A percentile compares a stretch with the other conserved stretches of the same genome.
These are phyloP conservation scores for Mercenaria mercenaria DNA, from an alignment of 1,140 invertebrate genomes.

Conservation along the genomic window DNA sequence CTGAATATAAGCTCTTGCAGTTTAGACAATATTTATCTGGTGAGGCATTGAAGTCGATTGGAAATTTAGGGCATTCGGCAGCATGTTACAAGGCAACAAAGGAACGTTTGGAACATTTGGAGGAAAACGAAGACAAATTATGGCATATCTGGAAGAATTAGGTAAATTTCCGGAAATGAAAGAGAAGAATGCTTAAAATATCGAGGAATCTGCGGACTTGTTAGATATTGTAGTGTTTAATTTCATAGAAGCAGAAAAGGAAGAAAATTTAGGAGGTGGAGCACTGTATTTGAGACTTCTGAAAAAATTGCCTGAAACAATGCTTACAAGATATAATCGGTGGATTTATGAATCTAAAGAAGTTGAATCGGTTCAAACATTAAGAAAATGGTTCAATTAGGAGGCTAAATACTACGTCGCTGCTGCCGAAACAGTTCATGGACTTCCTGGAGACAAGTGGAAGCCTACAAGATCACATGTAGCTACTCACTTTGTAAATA, in stretches of 20 bases:
- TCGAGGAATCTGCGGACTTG: not conserved
- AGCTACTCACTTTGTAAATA: too few relatives aligned
- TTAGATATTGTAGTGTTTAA: slow-evolving; percentile 10
- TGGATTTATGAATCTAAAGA: not conserved
- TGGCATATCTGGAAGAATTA: not conserved
- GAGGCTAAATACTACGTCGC: too few relatives aligned
- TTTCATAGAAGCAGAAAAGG: not conserved
- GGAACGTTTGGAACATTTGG: too few relatives aligned
- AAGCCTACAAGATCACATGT: too few relatives aligned
- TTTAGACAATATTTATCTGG: not conserved
- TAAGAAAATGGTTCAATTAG: too few relatives aligned
- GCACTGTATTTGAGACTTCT: not conserved
- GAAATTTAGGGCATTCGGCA: too few relatives aligned
- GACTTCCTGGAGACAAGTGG: too few relatives aligned
- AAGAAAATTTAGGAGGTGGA: not conserved
- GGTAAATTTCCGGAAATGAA: not conserved
- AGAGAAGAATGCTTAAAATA: not conserved
- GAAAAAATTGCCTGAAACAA: slow-evolving; percentile 2
- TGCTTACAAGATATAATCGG: not conserved
- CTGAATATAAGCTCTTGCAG: slow-evolving; percentile 8
- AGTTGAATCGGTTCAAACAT: not conserved
- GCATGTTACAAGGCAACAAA: too few relatives aligned
- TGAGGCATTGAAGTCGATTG: too few relatives aligned
- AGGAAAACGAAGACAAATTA: not conserved
- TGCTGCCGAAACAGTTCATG: too few relatives aligned